These are phyloP conservation scores for Alosa sapidissima DNA, from an alignment of 2,797 vertebrate genomes.

Conservation along the genomic window DNA sequence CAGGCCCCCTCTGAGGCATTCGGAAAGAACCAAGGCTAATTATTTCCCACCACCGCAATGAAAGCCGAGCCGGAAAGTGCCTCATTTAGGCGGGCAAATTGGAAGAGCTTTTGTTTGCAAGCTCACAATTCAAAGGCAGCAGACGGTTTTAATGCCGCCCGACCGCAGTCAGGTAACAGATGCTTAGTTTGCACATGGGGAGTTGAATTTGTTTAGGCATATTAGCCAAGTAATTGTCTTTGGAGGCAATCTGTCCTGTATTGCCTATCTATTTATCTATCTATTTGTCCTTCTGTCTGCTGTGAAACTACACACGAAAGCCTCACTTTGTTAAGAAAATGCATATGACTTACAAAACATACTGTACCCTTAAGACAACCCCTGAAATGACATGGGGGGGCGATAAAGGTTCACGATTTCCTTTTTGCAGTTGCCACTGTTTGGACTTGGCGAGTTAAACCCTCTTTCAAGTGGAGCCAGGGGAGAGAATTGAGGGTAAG, in stretches of 20 bases:
- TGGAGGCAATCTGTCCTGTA: neutral
- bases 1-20: slow-evolving; percentile 47
- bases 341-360: neutral
- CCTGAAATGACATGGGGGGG: slow-evolving; percentile 8
- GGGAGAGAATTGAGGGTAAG: slow-evolving; percentile 27
- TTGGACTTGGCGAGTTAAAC: slow-evolving; percentile 40
- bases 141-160: slow-evolving; percentile 40
- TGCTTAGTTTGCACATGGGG: slow-evolving; percentile 32
- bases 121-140: slow-evolving; percentile 35
- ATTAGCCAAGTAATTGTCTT: slow-evolving; percentile 2
- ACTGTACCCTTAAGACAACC: neutral
- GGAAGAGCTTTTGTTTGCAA: neutral
- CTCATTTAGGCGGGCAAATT: slow-evolving; percentile 46
- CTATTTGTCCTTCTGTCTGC: neutral
- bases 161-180: slow-evolving; percentile 38
- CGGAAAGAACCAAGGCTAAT: slow-evolving; percentile 45
- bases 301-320: neutral
- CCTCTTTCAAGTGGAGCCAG: slow-evolving; percentile 41
- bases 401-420: slow-evolving; percentile 34
- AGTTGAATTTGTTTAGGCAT: slow-evolving; percentile 3
- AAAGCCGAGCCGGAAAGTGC: slow-evolving; percentile 28
- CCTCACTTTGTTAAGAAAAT: no score
- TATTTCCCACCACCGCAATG: slow-evolving; percentile 43
- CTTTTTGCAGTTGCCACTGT: slow-evolving; percentile 19
- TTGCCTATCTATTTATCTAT: neutral